phyloP scores from a whole-genome alignment of 2,888 invertebrate species.

The Thymelicus sylvestris region DNA sequence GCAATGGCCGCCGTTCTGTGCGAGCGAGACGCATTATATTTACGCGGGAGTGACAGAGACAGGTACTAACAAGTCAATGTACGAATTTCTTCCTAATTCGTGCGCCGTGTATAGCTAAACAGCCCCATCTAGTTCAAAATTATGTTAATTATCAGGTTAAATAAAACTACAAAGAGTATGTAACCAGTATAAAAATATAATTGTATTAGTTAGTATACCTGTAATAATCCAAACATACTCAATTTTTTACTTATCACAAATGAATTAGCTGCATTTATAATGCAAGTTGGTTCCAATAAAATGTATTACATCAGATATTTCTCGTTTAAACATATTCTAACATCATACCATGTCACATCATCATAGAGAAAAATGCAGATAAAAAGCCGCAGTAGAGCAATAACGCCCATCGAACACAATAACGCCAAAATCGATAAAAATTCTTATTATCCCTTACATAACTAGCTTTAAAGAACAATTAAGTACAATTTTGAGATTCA shows the following conservation, averaged over 20 bases:
- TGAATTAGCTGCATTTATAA: constrained; percentile 21
- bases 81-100: no score
- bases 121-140: background rate
- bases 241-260: constrained; percentile 25
- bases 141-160: background rate
- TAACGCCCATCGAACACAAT: no score
- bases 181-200: constrained; percentile 37
- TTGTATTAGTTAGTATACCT: constrained; percentile 35
- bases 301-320: background rate
- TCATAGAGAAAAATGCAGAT: constrained; percentile 19
- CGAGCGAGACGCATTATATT: no score
- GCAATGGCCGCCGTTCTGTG: no score
- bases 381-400: background rate
- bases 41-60: no score
- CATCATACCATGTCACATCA: background rate
- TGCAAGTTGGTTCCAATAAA: constrained; percentile 18
- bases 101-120: no score
- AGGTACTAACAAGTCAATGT: no score
- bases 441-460: constrained; percentile 1
- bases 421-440: background rate
- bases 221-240: constrained; percentile 32
- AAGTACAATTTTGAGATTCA: constrained; percentile 72
- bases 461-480: constrained; percentile 44
- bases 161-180: constrained; percentile 8
- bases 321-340: background rate